phyloP scores from a whole-genome alignment of 2,113 vertebrate species.

The Osmerus eperlanus region DNA sequence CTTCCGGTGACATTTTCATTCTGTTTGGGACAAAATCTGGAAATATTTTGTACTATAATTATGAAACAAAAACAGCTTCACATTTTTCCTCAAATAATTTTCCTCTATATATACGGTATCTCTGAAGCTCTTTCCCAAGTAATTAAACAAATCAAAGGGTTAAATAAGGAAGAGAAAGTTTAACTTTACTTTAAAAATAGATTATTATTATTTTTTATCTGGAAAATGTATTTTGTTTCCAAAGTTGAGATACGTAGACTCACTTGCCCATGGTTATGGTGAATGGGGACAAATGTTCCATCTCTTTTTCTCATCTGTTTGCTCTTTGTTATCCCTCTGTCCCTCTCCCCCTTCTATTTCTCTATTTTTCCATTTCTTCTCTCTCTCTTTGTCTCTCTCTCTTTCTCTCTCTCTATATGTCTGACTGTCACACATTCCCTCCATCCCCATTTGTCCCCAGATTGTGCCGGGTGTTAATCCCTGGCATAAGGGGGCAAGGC shows the following conservation, averaged over 20 bases:
- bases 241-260: too few relatives aligned
- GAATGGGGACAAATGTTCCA: background rate
- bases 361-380: background rate
- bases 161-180: too few relatives aligned
- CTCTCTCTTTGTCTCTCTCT: constrained; percentile 3
- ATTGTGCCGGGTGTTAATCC: constrained; percentile 61
- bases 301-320: background rate
- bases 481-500: constrained; percentile 60
- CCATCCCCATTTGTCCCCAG: constrained; percentile 27
- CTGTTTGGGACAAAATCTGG: constrained; percentile 10
- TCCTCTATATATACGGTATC: too few relatives aligned
- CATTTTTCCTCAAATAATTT: too few relatives aligned
- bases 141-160: too few relatives aligned
- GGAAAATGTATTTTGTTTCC: too few relatives aligned
- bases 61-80: background rate
- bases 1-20: background rate
- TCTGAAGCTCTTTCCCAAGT: too few relatives aligned
- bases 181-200: too few relatives aligned
- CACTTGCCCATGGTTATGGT: background rate
- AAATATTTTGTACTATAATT: constrained; percentile 1
- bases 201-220: too few relatives aligned
- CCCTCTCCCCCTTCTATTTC: constrained; percentile 1
- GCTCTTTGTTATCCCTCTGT: background rate
- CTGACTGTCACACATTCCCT: background rate
- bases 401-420: constrained; percentile 19